Evolutionary conservation across 2,888 invertebrate species (phyloP).

Genomic region (Tetragnatha montana): DNA sequence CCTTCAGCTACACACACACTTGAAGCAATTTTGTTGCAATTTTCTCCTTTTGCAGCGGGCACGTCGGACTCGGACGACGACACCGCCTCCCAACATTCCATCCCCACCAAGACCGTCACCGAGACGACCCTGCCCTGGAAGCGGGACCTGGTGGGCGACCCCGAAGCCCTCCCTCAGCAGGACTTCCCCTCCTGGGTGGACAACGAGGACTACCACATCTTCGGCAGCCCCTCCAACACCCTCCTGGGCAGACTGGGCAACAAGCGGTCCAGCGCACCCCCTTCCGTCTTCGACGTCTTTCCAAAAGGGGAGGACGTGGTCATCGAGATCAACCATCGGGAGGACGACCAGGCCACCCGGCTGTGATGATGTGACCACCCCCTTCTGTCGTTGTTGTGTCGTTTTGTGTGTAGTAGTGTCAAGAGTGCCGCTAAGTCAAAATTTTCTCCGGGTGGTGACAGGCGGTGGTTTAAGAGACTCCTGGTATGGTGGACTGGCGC

Average conservation of each 20-base stretch:
- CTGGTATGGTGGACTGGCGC: background rate
- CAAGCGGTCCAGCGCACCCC: constrained; percentile 40
- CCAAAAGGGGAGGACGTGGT: constrained; percentile 42
- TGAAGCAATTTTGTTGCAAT: background rate
- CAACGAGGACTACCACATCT: constrained; percentile 94
- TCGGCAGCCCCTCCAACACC: constrained; percentile 92
- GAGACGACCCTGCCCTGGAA: constrained; percentile 93
- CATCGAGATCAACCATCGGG: constrained; percentile 54
- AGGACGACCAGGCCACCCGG: constrained; percentile 54
- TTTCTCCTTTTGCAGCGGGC: constrained; percentile 31
- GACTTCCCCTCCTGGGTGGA: constrained; percentile 98
- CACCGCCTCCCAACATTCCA: constrained; percentile 6
- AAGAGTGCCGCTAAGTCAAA: constrained; percentile 46
- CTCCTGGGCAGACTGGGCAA: constrained; percentile 81
- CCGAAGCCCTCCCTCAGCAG: constrained; percentile 82
- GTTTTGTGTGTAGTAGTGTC: too few relatives aligned
- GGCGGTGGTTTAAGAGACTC: background rate
- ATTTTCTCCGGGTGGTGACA: background rate
- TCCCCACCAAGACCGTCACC: constrained; percentile 81
- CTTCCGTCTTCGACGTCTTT: constrained; percentile 63
- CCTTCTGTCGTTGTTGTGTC: background rate
- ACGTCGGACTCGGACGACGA: constrained; percentile 51
- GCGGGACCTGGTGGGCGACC: constrained; percentile 74
- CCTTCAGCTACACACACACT: background rate
- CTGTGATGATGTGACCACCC: constrained; percentile 17